These are phyloP conservation scores for Rhinogobius similis DNA, from an alignment of 2,113 vertebrate genomes.

Conservation along the genomic window DNA sequence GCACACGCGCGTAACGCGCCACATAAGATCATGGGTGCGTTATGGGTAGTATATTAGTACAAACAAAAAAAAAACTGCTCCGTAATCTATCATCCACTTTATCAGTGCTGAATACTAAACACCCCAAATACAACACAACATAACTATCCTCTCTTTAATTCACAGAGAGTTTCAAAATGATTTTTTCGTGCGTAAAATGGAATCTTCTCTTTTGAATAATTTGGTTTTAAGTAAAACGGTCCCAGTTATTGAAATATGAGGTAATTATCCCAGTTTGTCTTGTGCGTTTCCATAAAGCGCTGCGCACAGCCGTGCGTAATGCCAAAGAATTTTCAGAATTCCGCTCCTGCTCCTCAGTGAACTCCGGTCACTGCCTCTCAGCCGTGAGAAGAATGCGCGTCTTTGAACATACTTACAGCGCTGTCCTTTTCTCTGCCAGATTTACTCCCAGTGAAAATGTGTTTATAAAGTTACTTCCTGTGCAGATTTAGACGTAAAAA, in stretches of 20 bases:
- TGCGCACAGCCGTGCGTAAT: conserved; percentile 13
- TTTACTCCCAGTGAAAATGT: conserved; percentile 12
- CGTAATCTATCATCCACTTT: background rate
- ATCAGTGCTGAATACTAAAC: background rate
- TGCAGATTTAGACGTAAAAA: conserved; percentile 41
- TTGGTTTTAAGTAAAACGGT: background rate
- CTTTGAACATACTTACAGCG: conserved; percentile 65
- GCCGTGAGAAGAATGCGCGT: background rate
- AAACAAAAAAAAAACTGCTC: too few relatives aligned
- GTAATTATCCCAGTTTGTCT: conserved; percentile 7
- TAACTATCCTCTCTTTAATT: background rate
- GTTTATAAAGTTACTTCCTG: conserved; percentile 64
- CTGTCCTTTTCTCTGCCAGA: conserved; percentile 33
- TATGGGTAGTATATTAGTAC: too few relatives aligned
- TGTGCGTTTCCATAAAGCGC: background rate
- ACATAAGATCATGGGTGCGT: background rate
- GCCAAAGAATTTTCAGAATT: conserved; percentile 40
- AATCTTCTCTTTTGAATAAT: background rate
- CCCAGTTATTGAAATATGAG: background rate
- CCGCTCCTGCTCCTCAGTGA: conserved; percentile 4
- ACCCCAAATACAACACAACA: background rate
- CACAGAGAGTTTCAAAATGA: background rate
- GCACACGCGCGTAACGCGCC: background rate
- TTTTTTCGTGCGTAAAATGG: background rate
- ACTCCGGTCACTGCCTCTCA: background rate